phyloP scores from a whole-genome alignment of 2,888 invertebrate genomes.

The Elmis aenea region DNA sequence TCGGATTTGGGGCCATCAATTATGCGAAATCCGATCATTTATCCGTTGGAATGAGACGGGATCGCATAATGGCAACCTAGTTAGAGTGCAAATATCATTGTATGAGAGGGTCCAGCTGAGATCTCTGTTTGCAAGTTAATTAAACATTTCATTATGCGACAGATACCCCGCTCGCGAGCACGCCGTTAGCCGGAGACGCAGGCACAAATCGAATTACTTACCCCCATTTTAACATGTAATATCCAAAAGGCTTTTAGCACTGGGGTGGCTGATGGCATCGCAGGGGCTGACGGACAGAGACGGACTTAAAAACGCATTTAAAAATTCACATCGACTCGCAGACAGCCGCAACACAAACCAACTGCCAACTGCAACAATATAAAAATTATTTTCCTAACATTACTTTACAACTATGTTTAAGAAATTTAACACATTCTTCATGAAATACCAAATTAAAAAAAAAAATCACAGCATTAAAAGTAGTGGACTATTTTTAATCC shows the following conservation, averaged over 20 bases:
- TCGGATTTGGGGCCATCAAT: constrained; percentile 18
- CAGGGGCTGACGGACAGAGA: constrained; percentile 22
- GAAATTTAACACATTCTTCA: no score
- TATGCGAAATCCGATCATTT: constrained; percentile 15
- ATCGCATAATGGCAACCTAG: constrained; percentile 27
- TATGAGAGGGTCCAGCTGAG: constrained; percentile 30
- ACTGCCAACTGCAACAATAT: no score
- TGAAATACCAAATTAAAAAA: no score
- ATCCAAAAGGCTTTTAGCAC: constrained; percentile 49
- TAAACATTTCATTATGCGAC: constrained; percentile 41
- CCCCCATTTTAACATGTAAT: constrained; percentile 50
- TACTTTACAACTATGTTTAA: no score
- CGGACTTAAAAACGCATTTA: constrained; percentile 18
- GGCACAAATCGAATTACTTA: constrained; percentile 49
- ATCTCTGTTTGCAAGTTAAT: constrained; percentile 41
- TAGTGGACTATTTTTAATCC: no score
- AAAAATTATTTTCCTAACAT: no score
- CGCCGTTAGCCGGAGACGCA: constrained; percentile 34
- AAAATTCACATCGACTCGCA: neutral
- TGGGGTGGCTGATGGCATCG: constrained; percentile 41
- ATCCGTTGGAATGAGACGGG: constrained; percentile 17
- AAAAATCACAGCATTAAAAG: no score
- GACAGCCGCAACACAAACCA: no score
- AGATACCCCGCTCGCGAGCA: constrained; percentile 33
- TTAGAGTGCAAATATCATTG: constrained; percentile 29